phyloP scores from a whole-genome alignment of 2,888 invertebrate species.

The Drosophila mercatorum region DNA sequence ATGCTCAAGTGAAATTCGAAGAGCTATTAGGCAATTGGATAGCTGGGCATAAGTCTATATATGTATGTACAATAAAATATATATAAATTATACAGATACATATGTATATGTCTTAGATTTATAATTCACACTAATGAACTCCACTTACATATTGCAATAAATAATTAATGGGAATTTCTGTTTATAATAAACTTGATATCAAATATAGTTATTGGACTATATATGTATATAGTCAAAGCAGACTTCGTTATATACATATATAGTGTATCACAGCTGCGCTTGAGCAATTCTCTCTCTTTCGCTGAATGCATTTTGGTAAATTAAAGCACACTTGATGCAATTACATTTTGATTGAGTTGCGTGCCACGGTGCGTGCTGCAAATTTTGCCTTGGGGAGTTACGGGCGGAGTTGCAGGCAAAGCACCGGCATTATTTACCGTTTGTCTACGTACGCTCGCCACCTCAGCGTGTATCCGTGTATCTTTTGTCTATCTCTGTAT shows the following conservation, averaged over 20 bases:
- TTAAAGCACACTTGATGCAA: not conserved
- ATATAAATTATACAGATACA: not conserved
- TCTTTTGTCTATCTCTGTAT: conserved; percentile 17
- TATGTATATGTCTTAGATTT: too few relatives aligned
- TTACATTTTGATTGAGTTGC: conserved; percentile 6
- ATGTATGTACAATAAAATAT: not conserved
- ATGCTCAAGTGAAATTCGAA: not conserved
- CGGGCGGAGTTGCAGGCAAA: conserved; percentile 31
- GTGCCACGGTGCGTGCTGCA: conserved; percentile 48
- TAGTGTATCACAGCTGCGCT: not conserved
- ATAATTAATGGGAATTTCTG: not conserved
- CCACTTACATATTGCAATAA: not conserved
- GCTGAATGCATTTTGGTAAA: not conserved
- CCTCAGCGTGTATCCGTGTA: conserved; percentile 31
- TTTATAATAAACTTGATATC: not conserved
- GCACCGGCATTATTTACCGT: conserved; percentile 75
- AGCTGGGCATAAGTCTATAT: not conserved
- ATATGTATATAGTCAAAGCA: not conserved
- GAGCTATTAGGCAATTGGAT: not conserved
- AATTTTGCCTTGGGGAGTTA: conserved; percentile 47
- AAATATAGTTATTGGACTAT: not conserved
- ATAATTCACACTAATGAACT: not conserved
- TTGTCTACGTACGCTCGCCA: conserved; percentile 41
- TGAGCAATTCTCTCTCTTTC: not conserved
- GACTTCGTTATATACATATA: too few relatives aligned